These are phyloP conservation scores for Maconellicoccus hirsutus DNA, from an alignment of 1,140 invertebrate genomes.

Conservation along the genomic window DNA sequence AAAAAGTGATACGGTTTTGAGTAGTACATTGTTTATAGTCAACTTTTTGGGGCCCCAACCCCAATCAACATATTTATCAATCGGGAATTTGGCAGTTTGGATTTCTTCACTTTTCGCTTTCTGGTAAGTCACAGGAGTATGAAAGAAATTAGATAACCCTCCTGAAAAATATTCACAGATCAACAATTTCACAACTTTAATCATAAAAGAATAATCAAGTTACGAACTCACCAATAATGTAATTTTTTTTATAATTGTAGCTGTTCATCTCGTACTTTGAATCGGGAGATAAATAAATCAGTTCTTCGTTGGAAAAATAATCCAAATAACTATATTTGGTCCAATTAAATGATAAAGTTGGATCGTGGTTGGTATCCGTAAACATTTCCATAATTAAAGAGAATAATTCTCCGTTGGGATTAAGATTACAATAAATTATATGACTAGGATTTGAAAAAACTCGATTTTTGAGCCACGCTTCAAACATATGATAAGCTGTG, in stretches of 20 bases:
- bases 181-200: background rate
- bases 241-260: conserved; percentile 64
- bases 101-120: conserved; percentile 75
- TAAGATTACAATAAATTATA: conserved; percentile 60
- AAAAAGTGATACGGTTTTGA: no score
- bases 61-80: conserved; percentile 65
- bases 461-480: conserved; percentile 58
- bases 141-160: conserved; percentile 24
- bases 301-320: conserved; percentile 62
- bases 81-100: conserved; percentile 61
- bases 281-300: conserved; percentile 81
- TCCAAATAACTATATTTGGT: conserved; percentile 66
- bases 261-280: conserved; percentile 48
- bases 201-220: background rate
- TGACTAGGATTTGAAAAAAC: conserved; percentile 58
- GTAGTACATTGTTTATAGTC: conserved; percentile 49
- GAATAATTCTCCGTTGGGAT: conserved; percentile 40
- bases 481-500: conserved; percentile 60
- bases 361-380: conserved; percentile 48
- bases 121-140: conserved; percentile 64
- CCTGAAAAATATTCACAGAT: background rate
- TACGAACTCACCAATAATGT: conserved; percentile 59
- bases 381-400: conserved; percentile 46
- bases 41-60: conserved; percentile 61
- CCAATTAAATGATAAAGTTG: conserved; percentile 59